phyloP scores from a whole-genome alignment of 1,140 invertebrate genomes.

The Protaetia brevitarsis region DNA sequence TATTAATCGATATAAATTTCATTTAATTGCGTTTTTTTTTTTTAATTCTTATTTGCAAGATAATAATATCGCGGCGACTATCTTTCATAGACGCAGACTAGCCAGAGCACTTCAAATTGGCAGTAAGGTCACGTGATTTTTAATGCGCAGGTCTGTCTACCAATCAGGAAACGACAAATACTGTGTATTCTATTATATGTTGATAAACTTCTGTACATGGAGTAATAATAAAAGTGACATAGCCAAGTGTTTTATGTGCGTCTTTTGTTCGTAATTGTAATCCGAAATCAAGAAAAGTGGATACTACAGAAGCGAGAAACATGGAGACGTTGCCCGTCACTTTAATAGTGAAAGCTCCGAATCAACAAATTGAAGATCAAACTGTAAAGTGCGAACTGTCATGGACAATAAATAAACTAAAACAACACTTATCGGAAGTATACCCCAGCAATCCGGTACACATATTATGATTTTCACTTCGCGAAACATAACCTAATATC shows the following conservation, averaged over 20 bases:
- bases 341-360: constrained; percentile 82
- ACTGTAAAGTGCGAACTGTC: constrained; percentile 74
- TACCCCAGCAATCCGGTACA: constrained; percentile 89
- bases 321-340: constrained; percentile 59
- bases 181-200: constrained; percentile 28
- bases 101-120: too few relatives aligned
- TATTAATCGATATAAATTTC: too few relatives aligned
- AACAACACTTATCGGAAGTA: constrained; percentile 76
- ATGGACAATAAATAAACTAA: constrained; percentile 83
- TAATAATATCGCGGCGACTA: too few relatives aligned
- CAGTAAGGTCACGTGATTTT: background rate
- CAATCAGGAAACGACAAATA: constrained; percentile 31
- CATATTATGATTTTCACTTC: constrained; percentile 22
- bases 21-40: too few relatives aligned
- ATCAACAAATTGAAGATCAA: constrained; percentile 85
- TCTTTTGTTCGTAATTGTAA: constrained; percentile 16
- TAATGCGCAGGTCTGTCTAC: constrained; percentile 12
- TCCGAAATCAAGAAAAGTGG: constrained; percentile 28
- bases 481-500: constrained; percentile 20
- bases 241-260: background rate
- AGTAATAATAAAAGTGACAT: constrained; percentile 21
- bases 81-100: too few relatives aligned
- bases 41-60: too few relatives aligned
- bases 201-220: constrained; percentile 25
- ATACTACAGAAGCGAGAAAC: constrained; percentile 30